These are phyloP conservation scores for Autographa gamma DNA, from an alignment of 2,888 invertebrate genomes.

Conservation along the genomic window DNA sequence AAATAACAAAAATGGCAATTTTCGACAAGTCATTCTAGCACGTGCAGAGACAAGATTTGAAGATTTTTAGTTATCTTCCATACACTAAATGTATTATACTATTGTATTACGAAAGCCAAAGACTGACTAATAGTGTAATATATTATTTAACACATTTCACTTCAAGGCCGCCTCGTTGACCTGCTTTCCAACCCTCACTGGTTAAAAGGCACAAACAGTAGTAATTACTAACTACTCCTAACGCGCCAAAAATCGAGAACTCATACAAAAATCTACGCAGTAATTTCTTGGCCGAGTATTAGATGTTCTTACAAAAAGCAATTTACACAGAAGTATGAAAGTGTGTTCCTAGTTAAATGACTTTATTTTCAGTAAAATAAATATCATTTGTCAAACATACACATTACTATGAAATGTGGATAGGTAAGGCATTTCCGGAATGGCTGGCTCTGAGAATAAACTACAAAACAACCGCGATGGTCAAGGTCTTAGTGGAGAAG, in stretches of 20 bases:
- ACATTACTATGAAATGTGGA: not conserved
- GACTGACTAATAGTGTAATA: not conserved
- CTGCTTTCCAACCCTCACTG: constrained; percentile 4
- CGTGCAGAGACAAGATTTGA: not conserved
- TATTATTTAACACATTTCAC: not conserved
- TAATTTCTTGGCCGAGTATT: not conserved
- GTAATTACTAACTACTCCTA: not conserved
- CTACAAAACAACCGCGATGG: not conserved
- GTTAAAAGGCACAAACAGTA: not conserved
- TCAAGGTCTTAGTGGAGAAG: not conserved
- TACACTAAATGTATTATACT: not conserved
- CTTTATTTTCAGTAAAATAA: constrained; percentile 5
- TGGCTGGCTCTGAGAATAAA: constrained; percentile 1
- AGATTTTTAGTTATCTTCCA: not conserved
- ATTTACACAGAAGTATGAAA: not conserved
- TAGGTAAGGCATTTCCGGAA: not conserved
- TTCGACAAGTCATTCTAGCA: not conserved
- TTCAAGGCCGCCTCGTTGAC: not conserved
- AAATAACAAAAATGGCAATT: not conserved
- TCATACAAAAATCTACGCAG: not conserved
- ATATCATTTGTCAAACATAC: not conserved
- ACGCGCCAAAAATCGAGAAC: not conserved
- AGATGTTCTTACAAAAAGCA: not conserved
- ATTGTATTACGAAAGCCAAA: not conserved
- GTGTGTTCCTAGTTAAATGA: not conserved